Evolutionary conservation across 53 echinoderm and acorn worm genomes (phyloP).

Genomic region (Astropecten irregularis): DNA sequence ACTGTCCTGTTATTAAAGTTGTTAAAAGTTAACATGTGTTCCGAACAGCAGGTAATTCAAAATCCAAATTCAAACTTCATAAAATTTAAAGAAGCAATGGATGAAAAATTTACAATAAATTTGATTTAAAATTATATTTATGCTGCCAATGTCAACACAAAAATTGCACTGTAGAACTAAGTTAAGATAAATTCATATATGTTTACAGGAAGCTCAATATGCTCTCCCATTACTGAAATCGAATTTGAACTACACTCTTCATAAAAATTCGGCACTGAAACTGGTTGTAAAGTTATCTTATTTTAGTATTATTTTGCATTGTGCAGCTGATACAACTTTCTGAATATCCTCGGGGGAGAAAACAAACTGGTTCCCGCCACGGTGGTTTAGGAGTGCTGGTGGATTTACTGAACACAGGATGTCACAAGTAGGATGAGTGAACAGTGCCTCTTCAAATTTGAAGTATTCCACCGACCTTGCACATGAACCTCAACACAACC

Average conservation of each 20-base stretch:
- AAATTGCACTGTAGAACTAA: too few species aligned
- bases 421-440: slow-evolving; percentile 16
- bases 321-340: neutral
- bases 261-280: neutral
- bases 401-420: slow-evolving; percentile 7
- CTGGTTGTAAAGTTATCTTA: neutral
- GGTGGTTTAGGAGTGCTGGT: slow-evolving; percentile 6
- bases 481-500: slow-evolving; percentile 21
- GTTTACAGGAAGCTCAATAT: too few species aligned
- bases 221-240: too few species aligned
- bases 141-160: neutral
- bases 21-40: neutral
- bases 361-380: slow-evolving; percentile 20
- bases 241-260: too few species aligned
- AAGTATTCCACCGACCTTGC: slow-evolving; percentile 18
- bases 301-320: neutral
- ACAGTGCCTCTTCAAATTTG: slow-evolving; percentile 15
- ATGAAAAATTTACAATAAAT: slow-evolving; percentile 15
- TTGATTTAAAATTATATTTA: slow-evolving; percentile 9
- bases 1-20: too few species aligned
- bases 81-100: neutral
- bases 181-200: too few species aligned
- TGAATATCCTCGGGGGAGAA: neutral
- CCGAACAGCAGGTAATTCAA: too few species aligned
- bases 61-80: neutral